Base-by-base conservation (phyloP, 2,113 vertebrate species). In the Austrofundulus limnaeus region DNA sequence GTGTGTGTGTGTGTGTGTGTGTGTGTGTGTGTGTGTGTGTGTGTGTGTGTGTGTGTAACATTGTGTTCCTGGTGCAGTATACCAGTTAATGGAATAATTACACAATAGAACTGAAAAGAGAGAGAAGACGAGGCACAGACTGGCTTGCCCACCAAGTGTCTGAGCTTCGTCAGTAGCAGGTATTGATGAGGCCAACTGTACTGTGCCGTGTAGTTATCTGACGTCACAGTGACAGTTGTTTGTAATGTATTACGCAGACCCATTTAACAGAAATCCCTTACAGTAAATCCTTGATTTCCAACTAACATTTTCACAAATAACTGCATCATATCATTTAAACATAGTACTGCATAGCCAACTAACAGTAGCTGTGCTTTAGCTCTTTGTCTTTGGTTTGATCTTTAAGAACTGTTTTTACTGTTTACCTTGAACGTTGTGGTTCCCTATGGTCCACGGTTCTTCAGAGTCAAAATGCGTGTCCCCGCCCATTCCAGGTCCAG, bases 391-490 rank as follows among this genome's bases (percentile, higher is more conserved):
- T 54, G 5, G 1, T 6, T 7, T 21, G 1, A 54, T 24, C 5
- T 21, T 1, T 6, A 23, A 47, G 20, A 20, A 31, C 11, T 53
- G 3, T 11, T n/a, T n/a, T n/a, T 17, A 38, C 0, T n/a, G 4
- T 46, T 93, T 86, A 99, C 97, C 96, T 76, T 94, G 91, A 58
- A 96, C 70, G 31, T 99, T 95, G 0, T 92, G 85, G 60, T 94
- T 97, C 61, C 95, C 94, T 72, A 97, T 93, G 0, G 96, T 99
- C 97, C 96, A 99, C 0, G 96, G 97, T 73, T 99, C 97, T 20
- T 98, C 97, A 0, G 94, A 94, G 78, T 99, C 97, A 0, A 99
- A 99, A 75, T 99, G 97, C 0, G 95, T 95, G 74, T 99, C 97
- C 0, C 97, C 97, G 0, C 97, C 97, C 94, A 99, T 94, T 9